These are phyloP conservation scores for Priocnemis perturbator DNA, from an alignment of 2,888 invertebrate genomes.

Conservation along the genomic window DNA sequence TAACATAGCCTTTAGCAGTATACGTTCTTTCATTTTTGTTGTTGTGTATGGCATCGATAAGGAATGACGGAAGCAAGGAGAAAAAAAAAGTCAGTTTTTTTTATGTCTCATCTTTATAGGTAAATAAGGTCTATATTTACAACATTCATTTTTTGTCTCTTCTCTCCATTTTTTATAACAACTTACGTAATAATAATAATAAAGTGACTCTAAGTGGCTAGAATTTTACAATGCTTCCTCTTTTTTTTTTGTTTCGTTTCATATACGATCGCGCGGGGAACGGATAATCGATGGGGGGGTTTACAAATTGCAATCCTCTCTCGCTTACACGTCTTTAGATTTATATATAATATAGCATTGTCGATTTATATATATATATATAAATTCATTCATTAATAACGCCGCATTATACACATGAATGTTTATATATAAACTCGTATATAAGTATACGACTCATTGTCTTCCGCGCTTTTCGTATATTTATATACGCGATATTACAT, in stretches of 20 bases:
- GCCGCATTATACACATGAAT: conserved; percentile 52
- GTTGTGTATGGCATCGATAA: not conserved
- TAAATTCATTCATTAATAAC: conserved; percentile 50
- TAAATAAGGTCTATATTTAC: conserved; percentile 74
- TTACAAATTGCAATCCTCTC: conserved; percentile 23
- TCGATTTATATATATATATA: conserved; percentile 63
- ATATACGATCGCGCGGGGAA: conserved; percentile 53
- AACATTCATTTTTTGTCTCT: conserved; percentile 64
- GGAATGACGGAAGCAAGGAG: conserved; percentile 14
- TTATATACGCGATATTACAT: conserved; percentile 19
- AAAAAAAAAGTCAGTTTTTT: conserved; percentile 21
- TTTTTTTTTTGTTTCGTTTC: conserved; percentile 52
- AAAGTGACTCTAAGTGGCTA: conserved; percentile 70
- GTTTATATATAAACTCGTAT: conserved; percentile 28
- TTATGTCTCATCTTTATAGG: conserved; percentile 32
- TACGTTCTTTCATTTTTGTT: no score
- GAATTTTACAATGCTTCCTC: conserved; percentile 66
- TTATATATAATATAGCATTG: conserved; percentile 25
- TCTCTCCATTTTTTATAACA: conserved; percentile 66
- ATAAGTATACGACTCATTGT: conserved; percentile 49
- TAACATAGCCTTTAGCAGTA: no score
- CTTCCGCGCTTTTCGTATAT: conserved; percentile 26
- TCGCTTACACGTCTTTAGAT: not conserved
- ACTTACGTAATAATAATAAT: conserved; percentile 72
- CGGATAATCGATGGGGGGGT: conserved; percentile 27